phyloP scores from a whole-genome alignment of 2,888 invertebrate species.

The Globia sparganii region DNA sequence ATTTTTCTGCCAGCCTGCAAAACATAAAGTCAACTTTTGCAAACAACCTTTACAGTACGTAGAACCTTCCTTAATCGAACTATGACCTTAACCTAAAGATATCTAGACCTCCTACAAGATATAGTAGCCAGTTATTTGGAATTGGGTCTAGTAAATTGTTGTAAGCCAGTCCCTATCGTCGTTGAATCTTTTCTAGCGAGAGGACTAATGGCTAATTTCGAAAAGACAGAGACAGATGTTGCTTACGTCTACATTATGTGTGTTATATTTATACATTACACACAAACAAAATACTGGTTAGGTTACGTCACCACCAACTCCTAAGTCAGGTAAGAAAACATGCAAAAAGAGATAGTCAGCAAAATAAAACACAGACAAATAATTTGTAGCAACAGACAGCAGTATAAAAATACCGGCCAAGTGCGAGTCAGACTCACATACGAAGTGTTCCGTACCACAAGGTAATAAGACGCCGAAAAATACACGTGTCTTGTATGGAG shows the following conservation, averaged over 20 bases:
- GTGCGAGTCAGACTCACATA: too few relatives aligned
- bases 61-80: not conserved
- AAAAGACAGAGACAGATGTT: not conserved
- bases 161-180: not conserved
- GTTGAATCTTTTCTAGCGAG: not conserved
- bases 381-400: too few relatives aligned
- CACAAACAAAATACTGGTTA: not conserved
- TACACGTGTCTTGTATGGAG: not conserved
- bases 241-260: not conserved
- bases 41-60: not conserved
- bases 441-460: too few relatives aligned
- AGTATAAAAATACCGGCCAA: not conserved
- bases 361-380: too few relatives aligned
- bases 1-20: not conserved
- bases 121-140: not conserved
- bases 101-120: not conserved
- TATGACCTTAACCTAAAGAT: not conserved
- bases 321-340: too few relatives aligned
- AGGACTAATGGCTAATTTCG: not conserved
- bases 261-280: not conserved
- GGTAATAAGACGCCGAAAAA: not conserved
- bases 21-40: not conserved
- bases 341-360: too few relatives aligned
- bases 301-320: too few relatives aligned
- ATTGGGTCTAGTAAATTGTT: slow-evolving; percentile 20